Evolutionary conservation across 2,797 vertebrate genomes (phyloP).

Genomic region (Onychomys arenicola): DNA sequence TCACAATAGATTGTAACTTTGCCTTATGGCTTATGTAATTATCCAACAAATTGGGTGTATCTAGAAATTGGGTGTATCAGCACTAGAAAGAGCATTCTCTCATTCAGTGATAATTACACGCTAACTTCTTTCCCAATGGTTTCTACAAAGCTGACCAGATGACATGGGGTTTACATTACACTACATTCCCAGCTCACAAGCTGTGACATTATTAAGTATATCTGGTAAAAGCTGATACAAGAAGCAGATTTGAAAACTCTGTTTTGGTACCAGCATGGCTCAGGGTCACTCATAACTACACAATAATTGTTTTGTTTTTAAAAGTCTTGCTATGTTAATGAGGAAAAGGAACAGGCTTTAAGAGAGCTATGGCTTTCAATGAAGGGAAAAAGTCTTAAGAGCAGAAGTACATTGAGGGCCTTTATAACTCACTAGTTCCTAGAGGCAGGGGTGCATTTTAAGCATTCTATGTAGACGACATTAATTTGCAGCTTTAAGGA

Average conservation of each 20-base stretch:
- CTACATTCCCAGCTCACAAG: background rate
- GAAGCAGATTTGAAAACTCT: conserved; percentile 45
- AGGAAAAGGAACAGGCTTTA: conserved; percentile 21
- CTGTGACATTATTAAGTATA: background rate
- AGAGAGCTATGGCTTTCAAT: background rate
- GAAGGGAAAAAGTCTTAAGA: background rate
- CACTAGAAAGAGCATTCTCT: background rate
- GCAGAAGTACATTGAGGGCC: background rate
- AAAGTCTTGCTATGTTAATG: background rate
- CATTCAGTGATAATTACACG: conserved; percentile 21
- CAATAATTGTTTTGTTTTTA: conserved; percentile 29
- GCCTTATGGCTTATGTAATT: background rate
- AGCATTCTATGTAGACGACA: conserved; percentile 28
- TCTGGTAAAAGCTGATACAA: background rate
- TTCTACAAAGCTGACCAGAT: background rate
- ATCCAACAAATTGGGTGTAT: conserved; percentile 25
- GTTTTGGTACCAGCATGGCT: conserved; percentile 9
- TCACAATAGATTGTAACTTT: background rate
- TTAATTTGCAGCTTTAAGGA: conserved; percentile 34
- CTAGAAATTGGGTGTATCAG: conserved; percentile 1
- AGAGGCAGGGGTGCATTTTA: conserved; percentile 32
- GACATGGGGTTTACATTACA: background rate
- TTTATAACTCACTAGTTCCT: conserved; percentile 2
- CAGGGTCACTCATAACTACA: background rate
- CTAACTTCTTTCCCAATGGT: background rate